A percentile compares a stretch with the other conserved stretches of the same genome.
These are phyloP conservation scores for Zoanthus sansibaricus DNA, from an alignment of 92 coral and sea anemone genomes.

Conservation along the genomic window DNA sequence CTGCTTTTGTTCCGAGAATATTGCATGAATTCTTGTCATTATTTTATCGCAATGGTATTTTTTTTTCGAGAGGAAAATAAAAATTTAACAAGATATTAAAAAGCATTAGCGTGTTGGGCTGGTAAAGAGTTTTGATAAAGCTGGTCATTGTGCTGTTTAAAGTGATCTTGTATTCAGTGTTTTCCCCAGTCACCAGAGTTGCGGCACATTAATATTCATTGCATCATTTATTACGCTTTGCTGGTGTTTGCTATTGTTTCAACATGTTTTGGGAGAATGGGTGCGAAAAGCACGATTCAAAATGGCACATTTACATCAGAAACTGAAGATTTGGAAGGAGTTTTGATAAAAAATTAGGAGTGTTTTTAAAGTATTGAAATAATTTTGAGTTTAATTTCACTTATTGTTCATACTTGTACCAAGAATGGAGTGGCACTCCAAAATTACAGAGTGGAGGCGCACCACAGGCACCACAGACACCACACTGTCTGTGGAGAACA, in stretches of 20 bases:
- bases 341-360: background rate
- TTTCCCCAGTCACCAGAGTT: background rate
- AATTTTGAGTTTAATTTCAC: background rate
- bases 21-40: background rate
- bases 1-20: background rate
- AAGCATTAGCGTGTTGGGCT: background rate
- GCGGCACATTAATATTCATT: background rate
- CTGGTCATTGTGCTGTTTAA: background rate
- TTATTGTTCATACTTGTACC: background rate
- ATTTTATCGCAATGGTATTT: too few relatives aligned
- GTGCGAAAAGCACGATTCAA: background rate
- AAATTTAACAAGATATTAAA: background rate
- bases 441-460: background rate
- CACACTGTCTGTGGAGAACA: background rate
- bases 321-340: background rate
- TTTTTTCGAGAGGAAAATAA: background rate
- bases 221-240: background rate
- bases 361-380: too few relatives aligned
- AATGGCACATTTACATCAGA: background rate
- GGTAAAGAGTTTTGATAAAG: background rate
- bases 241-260: background rate
- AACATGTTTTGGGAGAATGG: background rate
- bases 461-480: background rate
- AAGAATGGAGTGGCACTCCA: background rate
- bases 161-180: background rate